phyloP scores from a whole-genome alignment of 2,888 invertebrate species.

The Lepidonotus clava region DNA sequence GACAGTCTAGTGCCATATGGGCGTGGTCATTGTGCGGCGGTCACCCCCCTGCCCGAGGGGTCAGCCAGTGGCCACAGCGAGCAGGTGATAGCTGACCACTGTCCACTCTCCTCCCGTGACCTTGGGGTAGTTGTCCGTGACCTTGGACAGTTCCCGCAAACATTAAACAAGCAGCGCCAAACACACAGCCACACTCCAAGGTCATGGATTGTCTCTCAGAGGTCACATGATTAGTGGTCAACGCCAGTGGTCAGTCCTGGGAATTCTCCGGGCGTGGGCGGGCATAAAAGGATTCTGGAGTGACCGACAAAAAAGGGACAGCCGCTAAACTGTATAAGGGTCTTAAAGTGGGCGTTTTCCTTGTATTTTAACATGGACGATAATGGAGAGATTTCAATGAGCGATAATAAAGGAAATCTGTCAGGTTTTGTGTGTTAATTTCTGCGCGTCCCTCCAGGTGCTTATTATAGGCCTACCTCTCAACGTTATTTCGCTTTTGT shows the following conservation, averaged over 20 bases:
- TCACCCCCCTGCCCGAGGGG: neutral
- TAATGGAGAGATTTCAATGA: conserved; percentile 2
- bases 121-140: conserved; percentile 13
- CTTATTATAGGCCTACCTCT: neutral
- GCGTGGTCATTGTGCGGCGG: conserved; percentile 27
- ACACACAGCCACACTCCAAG: neutral
- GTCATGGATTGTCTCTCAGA: neutral
- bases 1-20: conserved; percentile 51
- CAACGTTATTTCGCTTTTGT: neutral
- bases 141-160: conserved; percentile 45
- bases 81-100: conserved; percentile 36
- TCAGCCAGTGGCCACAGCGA: neutral
- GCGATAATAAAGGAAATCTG: conserved; percentile 31
- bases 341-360: conserved; percentile 9
- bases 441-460: neutral
- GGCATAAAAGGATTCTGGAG: neutral
- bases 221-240: conserved; percentile 30
- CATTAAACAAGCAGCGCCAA: conserved; percentile 26
- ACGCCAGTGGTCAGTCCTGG: conserved; percentile 29
- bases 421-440: neutral
- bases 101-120: conserved; percentile 28
- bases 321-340: neutral
- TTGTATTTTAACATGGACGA: neutral
- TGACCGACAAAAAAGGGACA: neutral
- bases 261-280: neutral